Percentiles rank a stretch among this genome's conserved stretches.
Evolutionary conservation across 2,797 vertebrate species (phyloP).

Genomic region (Syngnathus rostellatus): DNA sequence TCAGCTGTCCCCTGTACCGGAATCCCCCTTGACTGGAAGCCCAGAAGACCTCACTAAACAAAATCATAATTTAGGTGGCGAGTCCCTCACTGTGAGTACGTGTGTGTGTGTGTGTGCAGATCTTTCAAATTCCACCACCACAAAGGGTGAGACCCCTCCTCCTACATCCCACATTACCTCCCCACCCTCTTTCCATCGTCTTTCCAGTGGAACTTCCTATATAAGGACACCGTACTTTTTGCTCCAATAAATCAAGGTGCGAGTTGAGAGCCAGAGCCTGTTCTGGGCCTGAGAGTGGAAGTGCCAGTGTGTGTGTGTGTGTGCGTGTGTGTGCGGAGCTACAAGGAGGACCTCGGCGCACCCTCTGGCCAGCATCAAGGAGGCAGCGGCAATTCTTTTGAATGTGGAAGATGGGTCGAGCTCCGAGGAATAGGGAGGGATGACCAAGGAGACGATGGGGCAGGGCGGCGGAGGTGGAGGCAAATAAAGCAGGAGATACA

Average conservation of each 20-base stretch:
- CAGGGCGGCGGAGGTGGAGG: conserved; percentile 44
- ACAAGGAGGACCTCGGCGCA: conserved; percentile 25
- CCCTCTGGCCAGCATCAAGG: conserved; percentile 65
- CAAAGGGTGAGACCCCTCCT: conserved; percentile 6
- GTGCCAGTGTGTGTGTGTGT: conserved; percentile 26
- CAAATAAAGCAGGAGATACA: conserved; percentile 66
- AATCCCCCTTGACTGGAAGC: conserved; percentile 49
- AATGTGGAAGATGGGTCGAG: conserved; percentile 11
- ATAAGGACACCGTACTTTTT: conserved; percentile 71
- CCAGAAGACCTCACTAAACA: conserved; percentile 29
- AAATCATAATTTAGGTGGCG: conserved; percentile 24
- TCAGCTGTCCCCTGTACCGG: conserved; percentile 42
- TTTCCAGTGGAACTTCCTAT: conserved; percentile 72
- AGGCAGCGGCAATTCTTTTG: conserved; percentile 17
- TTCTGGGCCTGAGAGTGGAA: conserved; percentile 39
- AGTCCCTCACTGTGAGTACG: conserved; percentile 25
- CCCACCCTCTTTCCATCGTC: conserved; percentile 34
- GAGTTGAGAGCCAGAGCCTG: conserved; percentile 36
- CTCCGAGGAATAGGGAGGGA: conserved; percentile 26
- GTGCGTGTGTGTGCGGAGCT: conserved; percentile 36
- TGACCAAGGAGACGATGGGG: conserved; percentile 13
- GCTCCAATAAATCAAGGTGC: conserved; percentile 62
- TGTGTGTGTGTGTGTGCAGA: conserved; percentile 27
- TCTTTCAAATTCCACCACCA: conserved; percentile 16
- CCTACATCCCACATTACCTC: conserved; percentile 23